Percentiles rank a stretch among this genome's conserved stretches.
These are phyloP conservation scores for Synanthedon formicaeformis DNA, from an alignment of 2,888 invertebrate genomes.

Conservation along the genomic window DNA sequence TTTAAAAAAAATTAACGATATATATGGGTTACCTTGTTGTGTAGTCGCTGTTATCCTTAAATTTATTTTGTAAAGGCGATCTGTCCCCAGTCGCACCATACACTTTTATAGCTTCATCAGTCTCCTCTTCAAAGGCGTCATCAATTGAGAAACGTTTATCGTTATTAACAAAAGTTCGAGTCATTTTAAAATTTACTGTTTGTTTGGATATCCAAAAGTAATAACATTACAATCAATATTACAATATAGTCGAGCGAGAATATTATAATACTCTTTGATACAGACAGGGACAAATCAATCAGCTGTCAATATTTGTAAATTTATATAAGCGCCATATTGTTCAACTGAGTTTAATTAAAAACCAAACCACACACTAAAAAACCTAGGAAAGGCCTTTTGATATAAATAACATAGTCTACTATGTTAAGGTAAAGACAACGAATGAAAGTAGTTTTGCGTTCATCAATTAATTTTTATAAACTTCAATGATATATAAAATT, in stretches of 20 bases:
- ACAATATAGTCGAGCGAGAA: constrained; percentile 22
- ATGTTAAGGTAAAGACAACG: too few species aligned
- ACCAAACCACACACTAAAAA: too few species aligned
- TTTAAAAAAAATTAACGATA: constrained; percentile 6
- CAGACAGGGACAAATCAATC: constrained; percentile 40
- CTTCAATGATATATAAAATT: too few species aligned
- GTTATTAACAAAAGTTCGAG: constrained; percentile 58
- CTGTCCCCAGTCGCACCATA: constrained; percentile 83
- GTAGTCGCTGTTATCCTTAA: constrained; percentile 55
- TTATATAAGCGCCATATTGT: constrained; percentile 61
- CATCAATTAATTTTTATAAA: too few species aligned
- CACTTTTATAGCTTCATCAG: constrained; percentile 84
- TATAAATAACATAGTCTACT: too few species aligned
- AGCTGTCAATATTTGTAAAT: constrained; percentile 65
- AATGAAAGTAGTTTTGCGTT: too few species aligned
- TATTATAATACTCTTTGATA: too few species aligned
- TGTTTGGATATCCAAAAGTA: constrained; percentile 35
- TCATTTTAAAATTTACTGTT: constrained; percentile 49
- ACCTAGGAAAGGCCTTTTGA: too few species aligned
- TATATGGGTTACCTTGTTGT: constrained; percentile 40
- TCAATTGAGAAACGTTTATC: constrained; percentile 84
- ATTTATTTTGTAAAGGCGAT: constrained; percentile 72
- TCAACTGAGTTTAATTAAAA: neutral
- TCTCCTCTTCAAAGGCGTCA: constrained; percentile 88
- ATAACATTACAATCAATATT: neutral